A percentile compares a stretch with the other conserved stretches of the same genome.
These are phyloP conservation scores for Stegostoma tigrinum DNA, from an alignment of 2,113 vertebrate species.

Conservation along the genomic window DNA sequence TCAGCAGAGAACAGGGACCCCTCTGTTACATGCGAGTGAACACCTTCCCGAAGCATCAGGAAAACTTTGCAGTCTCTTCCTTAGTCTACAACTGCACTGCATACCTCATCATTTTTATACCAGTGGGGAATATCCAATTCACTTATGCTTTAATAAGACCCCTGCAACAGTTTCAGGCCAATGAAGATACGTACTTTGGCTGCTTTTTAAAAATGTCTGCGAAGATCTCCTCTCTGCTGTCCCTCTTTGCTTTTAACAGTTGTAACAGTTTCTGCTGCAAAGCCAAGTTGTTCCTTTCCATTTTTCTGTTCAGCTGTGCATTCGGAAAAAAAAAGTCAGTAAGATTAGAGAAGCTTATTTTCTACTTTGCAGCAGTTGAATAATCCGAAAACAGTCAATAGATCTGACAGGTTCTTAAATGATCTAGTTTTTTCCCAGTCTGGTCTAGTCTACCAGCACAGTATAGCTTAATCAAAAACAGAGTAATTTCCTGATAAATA, in stretches of 20 bases:
- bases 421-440: not conserved
- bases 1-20: not conserved
- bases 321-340: not conserved
- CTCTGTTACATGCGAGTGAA: not conserved
- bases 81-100: not conserved
- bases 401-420: not conserved
- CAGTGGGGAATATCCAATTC: not conserved
- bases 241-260: constrained; percentile 39
- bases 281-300: constrained; percentile 40
- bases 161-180: not conserved
- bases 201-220: constrained; percentile 44
- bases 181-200: constrained; percentile 47
- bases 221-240: constrained; percentile 45
- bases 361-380: not conserved
- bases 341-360: not conserved
- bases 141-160: not conserved
- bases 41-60: not conserved
- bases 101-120: not conserved
- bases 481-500: not conserved
- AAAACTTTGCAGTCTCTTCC: not conserved
- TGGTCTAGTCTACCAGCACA: not conserved
- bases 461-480: not conserved
- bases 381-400: not conserved
- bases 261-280: constrained; percentile 40
- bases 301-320: constrained; percentile 41